Evolutionary conservation across 2,797 vertebrate species (phyloP).

Genomic region (Rhabdophis nuchalis): DNA sequence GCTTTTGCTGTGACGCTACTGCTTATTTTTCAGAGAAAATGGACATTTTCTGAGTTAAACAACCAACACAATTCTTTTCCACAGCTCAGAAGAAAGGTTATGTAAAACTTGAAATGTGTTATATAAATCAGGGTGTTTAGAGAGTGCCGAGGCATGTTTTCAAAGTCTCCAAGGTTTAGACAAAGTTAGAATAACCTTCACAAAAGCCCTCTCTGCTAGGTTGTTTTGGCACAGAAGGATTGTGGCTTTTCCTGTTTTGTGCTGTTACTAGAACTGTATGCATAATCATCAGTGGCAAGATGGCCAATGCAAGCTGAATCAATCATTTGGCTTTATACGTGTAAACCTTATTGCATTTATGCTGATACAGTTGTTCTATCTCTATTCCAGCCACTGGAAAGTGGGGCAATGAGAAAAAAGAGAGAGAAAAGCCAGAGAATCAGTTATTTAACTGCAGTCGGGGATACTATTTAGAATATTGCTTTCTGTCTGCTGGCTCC

Average conservation of each 20-base stretch:
- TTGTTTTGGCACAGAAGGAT: neutral
- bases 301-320: neutral
- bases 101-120: neutral
- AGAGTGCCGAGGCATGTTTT: neutral
- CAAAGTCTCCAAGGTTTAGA: neutral
- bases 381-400: neutral
- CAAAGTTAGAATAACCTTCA: neutral
- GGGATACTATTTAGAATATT: slow-evolving; percentile 4
- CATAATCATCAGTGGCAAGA: neutral
- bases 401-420: neutral
- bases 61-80: neutral
- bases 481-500: neutral
- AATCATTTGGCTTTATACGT: neutral
- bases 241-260: neutral
- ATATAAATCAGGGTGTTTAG: neutral
- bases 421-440: neutral
- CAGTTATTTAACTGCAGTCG: slow-evolving; percentile 12
- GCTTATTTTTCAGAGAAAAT: neutral
- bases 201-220: neutral
- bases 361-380: neutral
- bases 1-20: neutral
- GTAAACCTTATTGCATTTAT: neutral
- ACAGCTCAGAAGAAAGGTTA: neutral
- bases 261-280: neutral
- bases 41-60: neutral